Conservation (phyloP, 2,113 vertebrate genomes). For the Pipa parva region DNA sequence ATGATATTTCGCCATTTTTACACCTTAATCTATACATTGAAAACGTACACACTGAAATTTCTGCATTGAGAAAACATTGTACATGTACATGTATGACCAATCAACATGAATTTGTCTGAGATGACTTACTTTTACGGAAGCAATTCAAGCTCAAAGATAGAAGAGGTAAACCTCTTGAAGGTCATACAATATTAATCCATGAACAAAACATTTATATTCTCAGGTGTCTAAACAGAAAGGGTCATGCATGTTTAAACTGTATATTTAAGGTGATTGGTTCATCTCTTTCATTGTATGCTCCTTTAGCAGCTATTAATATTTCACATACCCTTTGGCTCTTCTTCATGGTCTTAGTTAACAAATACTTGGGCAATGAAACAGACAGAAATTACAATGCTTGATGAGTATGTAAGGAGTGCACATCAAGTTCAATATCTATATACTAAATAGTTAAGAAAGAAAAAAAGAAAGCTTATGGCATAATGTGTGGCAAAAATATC, state of each 20-base stretch:
- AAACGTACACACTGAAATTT: not conserved
- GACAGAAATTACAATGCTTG: not conserved
- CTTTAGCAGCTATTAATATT: slow-evolving; percentile 39
- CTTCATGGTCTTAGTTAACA: slow-evolving; percentile 32
- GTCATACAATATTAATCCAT: slow-evolving; percentile 32
- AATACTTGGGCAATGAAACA: slow-evolving; percentile 28
- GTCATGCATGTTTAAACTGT: slow-evolving; percentile 26
- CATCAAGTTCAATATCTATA: too few species aligned
- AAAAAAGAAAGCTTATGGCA: too few species aligned
- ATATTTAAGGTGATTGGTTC: slow-evolving; percentile 22
- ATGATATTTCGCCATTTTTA: not conserved
- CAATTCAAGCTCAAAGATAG: slow-evolving; percentile 20
- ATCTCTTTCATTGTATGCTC: slow-evolving; percentile 30
- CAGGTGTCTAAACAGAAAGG: slow-evolving; percentile 17
- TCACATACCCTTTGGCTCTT: slow-evolving; percentile 30
- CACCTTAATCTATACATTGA: not conserved
- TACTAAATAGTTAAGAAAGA: too few species aligned
- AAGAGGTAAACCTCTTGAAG: slow-evolving; percentile 27
- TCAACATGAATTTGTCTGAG: slow-evolving; percentile 10
- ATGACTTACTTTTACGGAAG: slow-evolving; percentile 12
- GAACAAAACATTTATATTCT: slow-evolving; percentile 39
- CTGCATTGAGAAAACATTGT: too few species aligned
- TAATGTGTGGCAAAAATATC: too few species aligned
- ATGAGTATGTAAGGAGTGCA: not conserved
- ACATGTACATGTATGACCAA: slow-evolving; percentile 17